phyloP scores from a whole-genome alignment of 2,113 vertebrate genomes.

The Picathartes gymnocephalus region DNA sequence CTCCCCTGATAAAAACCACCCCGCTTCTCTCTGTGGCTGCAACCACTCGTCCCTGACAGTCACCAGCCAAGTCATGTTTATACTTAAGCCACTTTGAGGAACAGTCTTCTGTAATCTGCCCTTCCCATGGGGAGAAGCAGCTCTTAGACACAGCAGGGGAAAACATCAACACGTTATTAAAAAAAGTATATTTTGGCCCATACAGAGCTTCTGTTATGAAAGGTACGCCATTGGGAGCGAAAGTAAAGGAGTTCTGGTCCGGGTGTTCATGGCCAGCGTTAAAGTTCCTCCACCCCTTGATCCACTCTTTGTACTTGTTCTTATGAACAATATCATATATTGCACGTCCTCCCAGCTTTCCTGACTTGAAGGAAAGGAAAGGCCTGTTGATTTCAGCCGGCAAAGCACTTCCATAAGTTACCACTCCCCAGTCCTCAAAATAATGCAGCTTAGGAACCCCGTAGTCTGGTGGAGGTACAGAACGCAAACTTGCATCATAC shows the following conservation, averaged over 20 bases:
- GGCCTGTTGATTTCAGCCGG: conserved; percentile 83
- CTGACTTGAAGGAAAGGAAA: conserved; percentile 97
- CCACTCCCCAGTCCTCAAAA: conserved; percentile 98
- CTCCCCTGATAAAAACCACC: conserved; percentile 91
- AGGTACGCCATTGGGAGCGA: conserved; percentile 89
- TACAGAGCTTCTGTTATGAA: conserved; percentile 97
- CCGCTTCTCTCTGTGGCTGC: conserved; percentile 81
- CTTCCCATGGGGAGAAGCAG: conserved; percentile 94
- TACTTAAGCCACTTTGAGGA: conserved; percentile 97
- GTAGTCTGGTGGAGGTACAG: conserved; percentile 85
- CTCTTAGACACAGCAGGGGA: conserved; percentile 77
- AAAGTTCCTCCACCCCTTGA: conserved; percentile 96
- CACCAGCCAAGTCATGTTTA: conserved; percentile 86
- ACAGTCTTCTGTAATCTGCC: conserved; percentile 94
- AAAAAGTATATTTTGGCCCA: conserved; percentile 92
- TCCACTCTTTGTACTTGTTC: conserved; percentile 94
- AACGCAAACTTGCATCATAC: conserved; percentile 86
- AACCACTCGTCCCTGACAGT: conserved; percentile 84
- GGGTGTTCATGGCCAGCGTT: conserved; percentile 97
- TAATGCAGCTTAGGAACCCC: conserved; percentile 85
- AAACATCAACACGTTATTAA: conserved; percentile 94
- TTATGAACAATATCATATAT: conserved; percentile 95
- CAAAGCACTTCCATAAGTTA: conserved; percentile 89
- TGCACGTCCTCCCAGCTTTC: conserved; percentile 94
- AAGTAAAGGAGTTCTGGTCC: conserved; percentile 96